Evolutionary conservation across 37 sponge, comb jelly and placozoan species (phyloP).

Genomic region (Hormiphora californensis): DNA sequence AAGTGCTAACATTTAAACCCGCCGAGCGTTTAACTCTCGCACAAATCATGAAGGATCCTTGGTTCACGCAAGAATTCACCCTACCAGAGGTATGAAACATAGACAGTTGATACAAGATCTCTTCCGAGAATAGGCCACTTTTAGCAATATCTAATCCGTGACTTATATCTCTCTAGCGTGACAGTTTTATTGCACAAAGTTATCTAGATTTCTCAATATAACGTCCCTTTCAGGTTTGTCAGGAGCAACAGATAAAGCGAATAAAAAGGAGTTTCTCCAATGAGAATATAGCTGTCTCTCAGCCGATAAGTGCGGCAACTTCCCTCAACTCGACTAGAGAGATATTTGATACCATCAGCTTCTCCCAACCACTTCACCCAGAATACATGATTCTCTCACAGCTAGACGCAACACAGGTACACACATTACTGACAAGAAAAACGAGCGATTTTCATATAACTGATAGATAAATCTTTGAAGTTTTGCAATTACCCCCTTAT

Average conservation of each 20-base stretch:
- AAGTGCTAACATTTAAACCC: not conserved
- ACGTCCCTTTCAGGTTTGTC: not conserved
- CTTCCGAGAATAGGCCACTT: too few species aligned
- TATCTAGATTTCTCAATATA: too few species aligned
- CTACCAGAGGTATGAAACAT: constrained; percentile 4
- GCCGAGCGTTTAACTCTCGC: not conserved
- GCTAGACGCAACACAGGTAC: not conserved
- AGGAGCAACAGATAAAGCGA: constrained; percentile 2
- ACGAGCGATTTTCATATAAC: too few species aligned
- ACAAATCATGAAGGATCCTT: not conserved
- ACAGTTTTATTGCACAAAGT: too few species aligned
- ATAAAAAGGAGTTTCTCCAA: not conserved
- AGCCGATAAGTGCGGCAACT: not conserved
- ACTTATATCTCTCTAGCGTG: too few species aligned
- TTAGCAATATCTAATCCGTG: too few species aligned
- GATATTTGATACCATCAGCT: constrained; percentile 38
- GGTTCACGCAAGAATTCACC: not conserved
- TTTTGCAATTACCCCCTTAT: too few species aligned
- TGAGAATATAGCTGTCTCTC: not conserved
- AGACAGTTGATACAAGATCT: too few species aligned
- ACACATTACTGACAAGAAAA: too few species aligned
- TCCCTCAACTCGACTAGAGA: not conserved
- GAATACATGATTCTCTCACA: constrained; percentile 45
- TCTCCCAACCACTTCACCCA: constrained; percentile 9
- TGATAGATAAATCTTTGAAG: too few species aligned